Conservation (phyloP, 2,888 invertebrate species). For the Mythimna lalbum region DNA sequence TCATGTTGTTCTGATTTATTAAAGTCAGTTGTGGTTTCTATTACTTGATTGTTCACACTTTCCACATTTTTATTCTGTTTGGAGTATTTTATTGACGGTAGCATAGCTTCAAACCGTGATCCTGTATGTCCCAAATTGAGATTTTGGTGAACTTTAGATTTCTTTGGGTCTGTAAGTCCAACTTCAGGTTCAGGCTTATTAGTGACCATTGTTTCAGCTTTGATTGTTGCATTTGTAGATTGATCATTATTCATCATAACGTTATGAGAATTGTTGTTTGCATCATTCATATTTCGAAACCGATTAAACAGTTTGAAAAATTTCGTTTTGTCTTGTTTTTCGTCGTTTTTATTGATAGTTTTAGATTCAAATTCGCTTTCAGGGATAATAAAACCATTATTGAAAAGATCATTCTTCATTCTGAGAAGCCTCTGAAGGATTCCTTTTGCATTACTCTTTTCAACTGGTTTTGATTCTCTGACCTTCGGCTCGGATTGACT, state of each 20-base stretch:
- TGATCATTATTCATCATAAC: background rate
- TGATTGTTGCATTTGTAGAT: slow-evolving; percentile 8
- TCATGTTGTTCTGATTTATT: slow-evolving; percentile 13
- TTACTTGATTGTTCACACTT: background rate
- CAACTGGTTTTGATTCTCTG: background rate
- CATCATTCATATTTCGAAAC: slow-evolving; percentile 15
- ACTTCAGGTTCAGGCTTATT: background rate
- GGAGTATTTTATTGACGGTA: slow-evolving; percentile 30
- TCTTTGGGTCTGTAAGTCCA: slow-evolving; percentile 9
- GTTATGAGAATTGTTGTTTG: background rate
- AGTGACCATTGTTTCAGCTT: background rate
- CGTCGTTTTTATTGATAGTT: slow-evolving; percentile 4
- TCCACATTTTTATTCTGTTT: slow-evolving; percentile 14
- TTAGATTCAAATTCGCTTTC: slow-evolving; percentile 3
- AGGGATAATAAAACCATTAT: slow-evolving; percentile 16
- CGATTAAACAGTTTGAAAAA: background rate
- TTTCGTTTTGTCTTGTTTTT: slow-evolving; percentile 18
- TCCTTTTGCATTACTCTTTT: slow-evolving; percentile 7
- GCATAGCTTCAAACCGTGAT: slow-evolving; percentile 9
- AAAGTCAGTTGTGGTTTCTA: background rate
- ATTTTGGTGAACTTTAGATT: slow-evolving; percentile 3
- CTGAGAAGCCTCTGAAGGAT: slow-evolving; percentile 27
- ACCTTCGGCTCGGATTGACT: slow-evolving; percentile 4
- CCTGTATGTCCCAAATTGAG: background rate
- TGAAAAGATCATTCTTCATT: slow-evolving; percentile 29